phyloP scores from a whole-genome alignment of 2,888 invertebrate genomes.

The Aethes cnicana region DNA sequence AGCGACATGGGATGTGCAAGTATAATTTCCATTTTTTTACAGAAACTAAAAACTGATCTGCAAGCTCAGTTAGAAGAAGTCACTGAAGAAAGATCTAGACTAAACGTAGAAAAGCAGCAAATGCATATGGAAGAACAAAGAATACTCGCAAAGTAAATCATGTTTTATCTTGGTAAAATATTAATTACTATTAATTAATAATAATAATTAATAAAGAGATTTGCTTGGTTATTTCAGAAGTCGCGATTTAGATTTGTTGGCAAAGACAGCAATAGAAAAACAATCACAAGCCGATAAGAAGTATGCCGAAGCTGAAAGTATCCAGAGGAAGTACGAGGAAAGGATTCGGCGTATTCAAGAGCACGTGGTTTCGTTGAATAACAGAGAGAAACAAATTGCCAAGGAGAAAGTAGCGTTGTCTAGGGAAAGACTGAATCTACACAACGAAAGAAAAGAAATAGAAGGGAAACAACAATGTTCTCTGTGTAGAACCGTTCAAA shows the following conservation, averaged over 20 bases:
- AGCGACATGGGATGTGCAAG: background rate
- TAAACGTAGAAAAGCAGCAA: conserved; percentile 69
- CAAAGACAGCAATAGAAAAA: conserved; percentile 81
- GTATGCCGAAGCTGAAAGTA: conserved; percentile 78
- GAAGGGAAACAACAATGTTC: conserved; percentile 69
- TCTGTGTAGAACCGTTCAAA: conserved; percentile 63
- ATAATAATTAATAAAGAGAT: background rate
- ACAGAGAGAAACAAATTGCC: conserved; percentile 83
- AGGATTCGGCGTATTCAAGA: conserved; percentile 81
- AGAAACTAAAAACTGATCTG: conserved; percentile 74
- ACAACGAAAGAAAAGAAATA: conserved; percentile 77
- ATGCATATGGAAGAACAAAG: conserved; percentile 72
- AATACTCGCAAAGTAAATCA: conserved; percentile 64
- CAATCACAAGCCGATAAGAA: conserved; percentile 82
- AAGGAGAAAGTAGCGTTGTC: conserved; percentile 83
- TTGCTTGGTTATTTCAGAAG: conserved; percentile 50
- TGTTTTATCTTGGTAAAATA: background rate
- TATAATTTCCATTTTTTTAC: conserved; percentile 28
- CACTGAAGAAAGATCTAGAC: conserved; percentile 64
- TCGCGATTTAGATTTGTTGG: conserved; percentile 77
- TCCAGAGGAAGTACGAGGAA: conserved; percentile 81
- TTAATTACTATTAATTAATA: background rate
- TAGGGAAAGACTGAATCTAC: conserved; percentile 80
- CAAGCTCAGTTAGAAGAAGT: conserved; percentile 71
- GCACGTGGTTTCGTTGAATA: conserved; percentile 78